These are phyloP conservation scores for Agriopis aurantiaria DNA, from an alignment of 2,888 invertebrate genomes.

Conservation along the genomic window DNA sequence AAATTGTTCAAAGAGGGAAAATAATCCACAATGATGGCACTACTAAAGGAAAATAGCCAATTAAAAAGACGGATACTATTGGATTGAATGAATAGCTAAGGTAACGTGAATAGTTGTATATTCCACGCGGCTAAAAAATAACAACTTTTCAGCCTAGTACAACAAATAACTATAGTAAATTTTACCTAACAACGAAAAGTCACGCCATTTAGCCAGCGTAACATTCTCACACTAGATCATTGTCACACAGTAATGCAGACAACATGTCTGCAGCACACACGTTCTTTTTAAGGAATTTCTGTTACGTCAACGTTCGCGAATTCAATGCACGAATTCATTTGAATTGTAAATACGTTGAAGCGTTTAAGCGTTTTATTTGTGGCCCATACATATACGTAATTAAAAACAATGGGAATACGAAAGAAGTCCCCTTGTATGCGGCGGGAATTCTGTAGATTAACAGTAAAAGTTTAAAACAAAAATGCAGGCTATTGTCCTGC, in stretches of 20 bases:
- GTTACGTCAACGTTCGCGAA: constrained; percentile 42
- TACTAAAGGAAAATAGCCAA: too few species aligned
- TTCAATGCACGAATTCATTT: constrained; percentile 55
- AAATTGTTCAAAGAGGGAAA: too few species aligned
- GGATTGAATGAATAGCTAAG: too few species aligned
- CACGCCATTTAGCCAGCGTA: constrained; percentile 20
- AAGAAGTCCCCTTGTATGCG: constrained; percentile 51
- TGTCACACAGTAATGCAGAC: constrained; percentile 41
- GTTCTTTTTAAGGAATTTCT: constrained; percentile 38
- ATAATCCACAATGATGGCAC: too few species aligned
- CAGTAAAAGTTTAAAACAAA: constrained; percentile 67
- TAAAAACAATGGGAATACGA: constrained; percentile 58
- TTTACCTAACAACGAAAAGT: constrained; percentile 18
- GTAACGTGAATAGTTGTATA: too few species aligned
- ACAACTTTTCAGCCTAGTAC: too few species aligned
- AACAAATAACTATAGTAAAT: not conserved
- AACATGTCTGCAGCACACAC: constrained; percentile 40
- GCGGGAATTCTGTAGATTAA: constrained; percentile 54
- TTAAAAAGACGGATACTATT: too few species aligned
- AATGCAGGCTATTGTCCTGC: constrained; percentile 67
- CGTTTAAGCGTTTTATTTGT: constrained; percentile 52
- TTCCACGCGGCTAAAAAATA: not conserved
- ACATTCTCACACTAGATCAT: constrained; percentile 33
- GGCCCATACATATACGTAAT: constrained; percentile 53
- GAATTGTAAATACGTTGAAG: constrained; percentile 54